Conservation (phyloP, 2,888 invertebrate genomes). For the Vanessa cardui region DNA sequence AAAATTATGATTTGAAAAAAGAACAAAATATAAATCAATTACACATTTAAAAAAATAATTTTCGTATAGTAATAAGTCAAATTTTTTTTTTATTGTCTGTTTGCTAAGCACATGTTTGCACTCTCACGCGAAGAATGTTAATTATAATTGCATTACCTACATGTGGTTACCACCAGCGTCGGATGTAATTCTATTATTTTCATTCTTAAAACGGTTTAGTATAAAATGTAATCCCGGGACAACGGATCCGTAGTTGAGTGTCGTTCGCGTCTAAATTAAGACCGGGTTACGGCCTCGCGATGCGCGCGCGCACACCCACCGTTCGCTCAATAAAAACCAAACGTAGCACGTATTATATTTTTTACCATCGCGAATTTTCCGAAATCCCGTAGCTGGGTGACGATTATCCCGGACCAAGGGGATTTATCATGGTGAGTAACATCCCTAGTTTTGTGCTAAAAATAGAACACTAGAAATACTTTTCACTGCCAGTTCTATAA, state of each 20-base stretch:
- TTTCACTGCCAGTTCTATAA: slow-evolving; percentile 34
- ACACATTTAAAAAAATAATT: too few species aligned
- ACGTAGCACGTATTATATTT: slow-evolving; percentile 80
- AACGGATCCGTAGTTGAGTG: slow-evolving; percentile 61
- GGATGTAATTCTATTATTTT: slow-evolving; percentile 50
- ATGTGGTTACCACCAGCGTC: slow-evolving; percentile 52
- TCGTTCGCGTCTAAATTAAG: slow-evolving; percentile 78
- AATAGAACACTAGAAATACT: slow-evolving; percentile 52
- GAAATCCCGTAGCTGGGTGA: slow-evolving; percentile 41
- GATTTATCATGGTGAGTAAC: slow-evolving; percentile 55
- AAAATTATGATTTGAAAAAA: too few species aligned
- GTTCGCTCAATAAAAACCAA: slow-evolving; percentile 70
- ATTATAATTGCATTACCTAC: slow-evolving; percentile 42
- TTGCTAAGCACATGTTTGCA: slow-evolving; percentile 28
- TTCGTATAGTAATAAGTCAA: slow-evolving; percentile 1
- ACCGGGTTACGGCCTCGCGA: slow-evolving; percentile 73
- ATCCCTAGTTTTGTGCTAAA: slow-evolving; percentile 37
- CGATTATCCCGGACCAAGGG: slow-evolving; percentile 29
- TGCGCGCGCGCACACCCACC: slow-evolving; percentile 70
- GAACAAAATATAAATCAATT: too few species aligned
- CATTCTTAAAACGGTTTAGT: slow-evolving; percentile 46
- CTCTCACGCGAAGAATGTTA: slow-evolving; percentile 41
- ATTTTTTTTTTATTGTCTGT: neutral
- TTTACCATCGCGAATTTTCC: slow-evolving; percentile 61
- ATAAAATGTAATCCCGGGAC: slow-evolving; percentile 70